Conservation (phyloP, 1,140 invertebrate species). For the Megalonaias nervosa region DNA sequence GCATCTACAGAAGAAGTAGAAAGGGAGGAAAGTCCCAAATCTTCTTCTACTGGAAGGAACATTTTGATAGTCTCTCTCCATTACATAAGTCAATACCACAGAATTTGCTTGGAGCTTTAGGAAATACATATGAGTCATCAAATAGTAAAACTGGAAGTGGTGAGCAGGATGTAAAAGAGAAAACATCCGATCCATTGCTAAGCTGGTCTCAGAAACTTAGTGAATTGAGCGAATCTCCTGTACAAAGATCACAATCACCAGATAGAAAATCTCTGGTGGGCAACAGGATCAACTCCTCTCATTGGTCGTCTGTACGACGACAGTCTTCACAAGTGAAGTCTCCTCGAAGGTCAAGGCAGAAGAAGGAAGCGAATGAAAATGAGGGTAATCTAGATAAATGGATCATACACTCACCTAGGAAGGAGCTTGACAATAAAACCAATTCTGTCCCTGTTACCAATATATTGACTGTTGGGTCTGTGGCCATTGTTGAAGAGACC, state of each 20-base stretch:
- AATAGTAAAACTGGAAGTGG: constrained; percentile 10
- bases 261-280: constrained; percentile 33
- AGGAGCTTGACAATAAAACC: neutral
- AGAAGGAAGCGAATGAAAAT: constrained; percentile 19
- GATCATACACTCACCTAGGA: constrained; percentile 44
- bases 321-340: neutral
- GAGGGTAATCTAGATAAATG: constrained; percentile 42
- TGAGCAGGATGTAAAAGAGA: neutral
- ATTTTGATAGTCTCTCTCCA: no score
- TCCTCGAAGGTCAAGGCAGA: constrained; percentile 6
- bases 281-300: constrained; percentile 1
- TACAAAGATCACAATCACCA: constrained; percentile 8
- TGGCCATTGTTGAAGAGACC: constrained; percentile 56
- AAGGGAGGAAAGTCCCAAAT: no score
- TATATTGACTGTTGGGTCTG: constrained; percentile 16
- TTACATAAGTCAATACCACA: constrained; percentile 13
- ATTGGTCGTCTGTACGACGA: no score
- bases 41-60: no score
- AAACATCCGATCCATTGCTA: constrained; percentile 28
- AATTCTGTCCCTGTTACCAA: neutral
- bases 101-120: constrained; percentile 17
- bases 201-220: constrained; percentile 40
- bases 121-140: neutral
- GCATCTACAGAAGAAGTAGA: no score
- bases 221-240: constrained; percentile 31